A percentile compares a stretch with the other conserved stretches of the same genome.
Conservation (phyloP, 2,113 vertebrate species). For the Amazona vittata region DNA sequence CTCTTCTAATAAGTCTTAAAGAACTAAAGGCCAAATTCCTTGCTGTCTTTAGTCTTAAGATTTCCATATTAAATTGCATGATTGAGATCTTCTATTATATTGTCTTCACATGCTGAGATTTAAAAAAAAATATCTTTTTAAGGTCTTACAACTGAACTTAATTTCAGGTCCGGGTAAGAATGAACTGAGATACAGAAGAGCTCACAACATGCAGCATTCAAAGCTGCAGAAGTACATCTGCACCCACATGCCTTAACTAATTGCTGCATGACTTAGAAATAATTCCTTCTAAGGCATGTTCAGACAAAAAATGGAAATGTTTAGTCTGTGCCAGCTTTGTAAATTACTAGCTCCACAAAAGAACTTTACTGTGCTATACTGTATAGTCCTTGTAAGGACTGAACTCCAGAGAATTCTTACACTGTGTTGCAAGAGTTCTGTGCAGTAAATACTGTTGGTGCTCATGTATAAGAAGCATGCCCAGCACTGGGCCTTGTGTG, state of each 20-base stretch:
- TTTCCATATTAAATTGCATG: background rate
- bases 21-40: background rate
- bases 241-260: slow-evolving; percentile 27
- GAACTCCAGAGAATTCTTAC: background rate
- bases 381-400: slow-evolving; percentile 35
- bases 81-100: background rate
- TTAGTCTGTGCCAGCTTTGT: slow-evolving; percentile 41
- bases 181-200: background rate
- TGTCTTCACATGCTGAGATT: background rate
- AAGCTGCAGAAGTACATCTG: background rate
- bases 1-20: background rate
- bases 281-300: slow-evolving; percentile 43
- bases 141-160: background rate
- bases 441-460: background rate
- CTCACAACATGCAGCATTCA: background rate
- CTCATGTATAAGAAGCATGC: background rate
- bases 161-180: background rate
- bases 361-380: background rate
- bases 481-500: background rate
- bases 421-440: background rate
- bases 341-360: slow-evolving; percentile 5
- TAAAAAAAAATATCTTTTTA: background rate
- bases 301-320: slow-evolving; percentile 56
- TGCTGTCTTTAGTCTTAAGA: background rate
- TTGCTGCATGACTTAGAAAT: slow-evolving; percentile 39